Evolutionary conservation across 2,113 vertebrate species (phyloP).

Genomic region (Todiramphus chloris): DNA sequence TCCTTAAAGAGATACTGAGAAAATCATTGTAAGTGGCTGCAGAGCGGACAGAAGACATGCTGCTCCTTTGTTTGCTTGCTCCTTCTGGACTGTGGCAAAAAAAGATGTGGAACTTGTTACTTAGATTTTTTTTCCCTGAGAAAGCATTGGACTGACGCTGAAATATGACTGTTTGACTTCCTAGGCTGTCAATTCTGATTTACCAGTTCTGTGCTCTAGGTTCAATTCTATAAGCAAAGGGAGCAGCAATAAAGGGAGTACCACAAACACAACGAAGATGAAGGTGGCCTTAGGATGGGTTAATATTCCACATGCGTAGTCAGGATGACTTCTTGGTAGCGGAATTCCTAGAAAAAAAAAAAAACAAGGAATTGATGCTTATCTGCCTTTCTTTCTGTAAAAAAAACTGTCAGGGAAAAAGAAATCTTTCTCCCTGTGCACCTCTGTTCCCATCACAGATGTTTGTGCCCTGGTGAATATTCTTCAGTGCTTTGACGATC

Average conservation of each 20-base stretch:
- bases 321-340: not conserved
- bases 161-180: not conserved
- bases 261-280: not conserved
- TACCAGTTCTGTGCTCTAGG: not conserved
- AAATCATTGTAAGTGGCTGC: not conserved
- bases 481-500: not conserved
- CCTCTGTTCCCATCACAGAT: not conserved
- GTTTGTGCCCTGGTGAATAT: not conserved
- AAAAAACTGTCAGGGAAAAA: not conserved
- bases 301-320: not conserved
- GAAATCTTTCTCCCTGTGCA: not conserved
- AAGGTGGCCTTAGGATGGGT: not conserved
- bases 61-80: constrained; percentile 3
- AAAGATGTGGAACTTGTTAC: not conserved
- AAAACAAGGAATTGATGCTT: not conserved
- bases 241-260: not conserved
- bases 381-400: not conserved
- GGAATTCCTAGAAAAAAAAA: not conserved
- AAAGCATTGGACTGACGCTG: not conserved
- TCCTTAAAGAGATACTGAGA: not conserved
- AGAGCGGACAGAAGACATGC: not conserved
- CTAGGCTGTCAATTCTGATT: not conserved
- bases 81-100: not conserved
- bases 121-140: constrained; percentile 9
- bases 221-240: not conserved